phyloP scores from a whole-genome alignment of 2,888 invertebrate genomes.

The Drosophila subsilvestris region DNA sequence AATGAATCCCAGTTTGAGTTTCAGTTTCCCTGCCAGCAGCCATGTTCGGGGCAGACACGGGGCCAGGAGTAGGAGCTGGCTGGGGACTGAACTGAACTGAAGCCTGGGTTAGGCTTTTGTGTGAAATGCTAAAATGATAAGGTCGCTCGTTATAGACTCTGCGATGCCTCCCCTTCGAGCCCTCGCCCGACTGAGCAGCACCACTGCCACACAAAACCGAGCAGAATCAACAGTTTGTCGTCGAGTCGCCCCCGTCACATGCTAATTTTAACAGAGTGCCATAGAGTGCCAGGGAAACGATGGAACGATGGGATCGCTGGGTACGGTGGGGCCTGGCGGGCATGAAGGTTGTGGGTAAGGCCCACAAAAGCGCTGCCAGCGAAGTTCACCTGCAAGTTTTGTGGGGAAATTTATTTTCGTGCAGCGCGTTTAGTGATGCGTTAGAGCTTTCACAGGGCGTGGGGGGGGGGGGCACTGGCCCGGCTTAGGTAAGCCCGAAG shows the following conservation, averaged over 20 bases:
- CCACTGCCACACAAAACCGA: conserved; percentile 33
- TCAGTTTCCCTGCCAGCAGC: conserved; percentile 40
- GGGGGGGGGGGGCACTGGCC: conserved; percentile 5
- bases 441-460: conserved; percentile 52
- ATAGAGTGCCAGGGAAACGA: not conserved
- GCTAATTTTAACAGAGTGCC: conserved; percentile 67
- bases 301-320: not conserved
- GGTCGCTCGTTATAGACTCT: conserved; percentile 63
- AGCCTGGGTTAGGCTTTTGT: conserved; percentile 52
- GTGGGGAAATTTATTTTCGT: conserved; percentile 69
- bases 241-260: conserved; percentile 52
- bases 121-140: conserved; percentile 64
- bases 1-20: conserved; percentile 70
- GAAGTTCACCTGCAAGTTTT: conserved; percentile 63
- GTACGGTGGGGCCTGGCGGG: not conserved
- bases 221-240: conserved; percentile 75
- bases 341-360: not conserved
- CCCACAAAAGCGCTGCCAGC: conserved; percentile 34
- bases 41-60: not conserved
- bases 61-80: not conserved
- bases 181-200: conserved; percentile 16
- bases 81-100: conserved; percentile 7
- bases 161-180: conserved; percentile 18
- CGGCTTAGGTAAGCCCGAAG: conserved; percentile 1
- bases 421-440: conserved; percentile 71